These are phyloP conservation scores for Catharus fuscescens DNA, from an alignment of 2,113 vertebrate genomes.

Conservation along the genomic window DNA sequence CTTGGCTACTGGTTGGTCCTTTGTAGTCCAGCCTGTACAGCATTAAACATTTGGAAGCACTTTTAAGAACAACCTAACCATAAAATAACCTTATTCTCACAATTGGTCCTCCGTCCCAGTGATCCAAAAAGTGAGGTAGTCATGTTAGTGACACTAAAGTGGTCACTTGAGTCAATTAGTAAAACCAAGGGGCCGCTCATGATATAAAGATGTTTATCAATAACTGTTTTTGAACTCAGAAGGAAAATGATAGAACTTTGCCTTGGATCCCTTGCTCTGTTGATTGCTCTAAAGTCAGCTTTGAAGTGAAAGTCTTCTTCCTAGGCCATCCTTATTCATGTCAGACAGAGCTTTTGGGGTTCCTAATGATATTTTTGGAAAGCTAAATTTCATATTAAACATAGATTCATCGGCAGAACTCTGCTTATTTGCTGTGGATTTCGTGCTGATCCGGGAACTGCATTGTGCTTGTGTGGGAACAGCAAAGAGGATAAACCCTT, in stretches of 20 bases:
- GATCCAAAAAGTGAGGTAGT: background rate
- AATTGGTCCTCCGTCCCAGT: background rate
- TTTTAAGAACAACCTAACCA: background rate
- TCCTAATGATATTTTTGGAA: background rate
- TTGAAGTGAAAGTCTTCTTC: background rate
- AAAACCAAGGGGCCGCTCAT: background rate
- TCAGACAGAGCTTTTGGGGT: background rate
- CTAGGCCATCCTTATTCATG: background rate
- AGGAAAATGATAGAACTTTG: background rate
- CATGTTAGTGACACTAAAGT: background rate
- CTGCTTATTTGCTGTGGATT: background rate
- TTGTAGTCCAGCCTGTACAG: background rate
- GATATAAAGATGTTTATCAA: background rate
- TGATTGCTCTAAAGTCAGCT: background rate
- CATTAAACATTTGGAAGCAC: background rate
- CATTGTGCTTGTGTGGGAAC: background rate
- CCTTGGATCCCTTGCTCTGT: background rate
- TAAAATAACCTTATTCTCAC: background rate
- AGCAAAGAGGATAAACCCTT: background rate
- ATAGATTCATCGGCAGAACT: background rate
- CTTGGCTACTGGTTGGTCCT: background rate
- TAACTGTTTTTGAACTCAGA: background rate
- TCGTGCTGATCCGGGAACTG: background rate
- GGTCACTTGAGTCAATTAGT: background rate
- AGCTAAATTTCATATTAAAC: background rate